Percentiles rank a stretch among this genome's conserved stretches.
Evolutionary conservation across 2,797 vertebrate genomes (phyloP).

Genomic region (Gadopsis bispinosus): DNA sequence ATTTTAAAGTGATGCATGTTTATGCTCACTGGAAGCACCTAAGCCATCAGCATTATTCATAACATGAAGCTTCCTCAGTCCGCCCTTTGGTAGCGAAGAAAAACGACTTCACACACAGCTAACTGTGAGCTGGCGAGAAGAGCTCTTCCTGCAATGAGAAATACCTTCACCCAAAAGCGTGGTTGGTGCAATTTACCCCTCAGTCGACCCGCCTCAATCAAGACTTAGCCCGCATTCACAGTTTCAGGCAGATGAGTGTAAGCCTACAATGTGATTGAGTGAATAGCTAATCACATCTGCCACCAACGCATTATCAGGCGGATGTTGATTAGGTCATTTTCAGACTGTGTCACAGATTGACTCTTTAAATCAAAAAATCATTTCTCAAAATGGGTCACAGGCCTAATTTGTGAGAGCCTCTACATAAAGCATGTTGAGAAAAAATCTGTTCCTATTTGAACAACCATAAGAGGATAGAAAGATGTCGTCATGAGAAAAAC

Average conservation of each 20-base stretch:
- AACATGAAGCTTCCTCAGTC: conserved; percentile 52
- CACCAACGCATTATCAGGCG: conserved; percentile 27
- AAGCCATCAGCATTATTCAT: conserved; percentile 80
- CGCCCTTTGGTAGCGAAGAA: conserved; percentile 64
- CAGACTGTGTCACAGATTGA: conserved; percentile 29
- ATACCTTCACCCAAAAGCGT: conserved; percentile 45
- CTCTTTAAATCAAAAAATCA: conserved; percentile 40
- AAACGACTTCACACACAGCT: conserved; percentile 68
- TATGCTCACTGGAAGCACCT: conserved; percentile 68
- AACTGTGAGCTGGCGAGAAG: conserved; percentile 47
- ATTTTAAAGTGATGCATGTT: conserved; percentile 71
- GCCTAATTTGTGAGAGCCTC: conserved; percentile 31
- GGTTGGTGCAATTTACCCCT: conserved; percentile 51
- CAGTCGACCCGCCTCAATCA: conserved; percentile 53
- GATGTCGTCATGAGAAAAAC: neutral
- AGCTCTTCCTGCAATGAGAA: conserved; percentile 56
- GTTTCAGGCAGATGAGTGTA: conserved; percentile 25
- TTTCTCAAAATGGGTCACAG: conserved; percentile 51
- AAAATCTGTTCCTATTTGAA: neutral
- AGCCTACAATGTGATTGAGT: conserved; percentile 25
- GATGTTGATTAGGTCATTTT: conserved; percentile 49
- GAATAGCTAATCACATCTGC: conserved; percentile 56
- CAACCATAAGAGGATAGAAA: neutral
- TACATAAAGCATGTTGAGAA: neutral
- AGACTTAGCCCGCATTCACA: conserved; percentile 31